Percentiles rank a stretch among this genome's conserved stretches.
Conservation (phyloP, 2,888 invertebrate genomes). For the Sturmia bella region DNA sequence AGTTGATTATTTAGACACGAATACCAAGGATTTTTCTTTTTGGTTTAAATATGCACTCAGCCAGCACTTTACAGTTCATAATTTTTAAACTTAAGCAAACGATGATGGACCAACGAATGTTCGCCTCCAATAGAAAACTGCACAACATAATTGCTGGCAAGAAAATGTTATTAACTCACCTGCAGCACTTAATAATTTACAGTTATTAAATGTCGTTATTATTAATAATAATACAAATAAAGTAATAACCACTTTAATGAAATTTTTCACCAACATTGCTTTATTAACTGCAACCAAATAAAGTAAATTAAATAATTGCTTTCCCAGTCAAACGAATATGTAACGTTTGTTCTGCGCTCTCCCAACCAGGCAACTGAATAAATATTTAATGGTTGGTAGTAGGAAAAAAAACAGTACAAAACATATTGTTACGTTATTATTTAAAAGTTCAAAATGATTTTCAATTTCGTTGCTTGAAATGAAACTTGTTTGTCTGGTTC, state of each 20-base stretch:
- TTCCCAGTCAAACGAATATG: neutral
- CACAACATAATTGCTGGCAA: neutral
- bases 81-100: constrained; percentile 3
- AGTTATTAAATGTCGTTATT: constrained; percentile 30
- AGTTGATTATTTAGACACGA: constrained; percentile 37
- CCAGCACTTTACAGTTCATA: constrained; percentile 31
- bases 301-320: neutral
- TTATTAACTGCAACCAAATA: neutral
- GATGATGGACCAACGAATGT: neutral
- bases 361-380: neutral
- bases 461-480: constrained; percentile 2
- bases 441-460: constrained; percentile 6
- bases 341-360: neutral
- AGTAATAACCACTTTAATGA: constrained; percentile 15
- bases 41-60: constrained; percentile 15
- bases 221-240: constrained; percentile 28
- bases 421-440: constrained; percentile 11
- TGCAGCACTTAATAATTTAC: constrained; percentile 38
- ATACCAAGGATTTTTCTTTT: neutral
- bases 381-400: neutral
- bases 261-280: constrained; percentile 8
- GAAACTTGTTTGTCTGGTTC: constrained; percentile 42
- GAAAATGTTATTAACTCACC: constrained; percentile 47
- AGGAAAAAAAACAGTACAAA: neutral
- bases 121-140: neutral